Evolutionary conservation across 2,113 vertebrate genomes (phyloP).

Genomic region (Lampris incognitus): DNA sequence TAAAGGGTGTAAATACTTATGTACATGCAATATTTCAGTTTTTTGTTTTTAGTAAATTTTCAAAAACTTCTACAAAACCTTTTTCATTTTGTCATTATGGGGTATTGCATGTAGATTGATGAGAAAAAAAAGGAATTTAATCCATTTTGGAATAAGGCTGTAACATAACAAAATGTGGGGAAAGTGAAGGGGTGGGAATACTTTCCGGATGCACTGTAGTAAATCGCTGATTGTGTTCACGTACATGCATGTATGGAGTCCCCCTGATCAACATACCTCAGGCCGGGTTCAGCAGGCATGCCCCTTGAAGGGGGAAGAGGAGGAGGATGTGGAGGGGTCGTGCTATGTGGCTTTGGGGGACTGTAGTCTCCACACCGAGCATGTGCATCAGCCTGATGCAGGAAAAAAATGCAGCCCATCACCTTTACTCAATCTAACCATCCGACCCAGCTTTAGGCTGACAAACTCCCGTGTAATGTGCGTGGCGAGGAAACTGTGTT

Average conservation of each 20-base stretch:
- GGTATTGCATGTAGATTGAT: too few species aligned
- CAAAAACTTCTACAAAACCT: too few species aligned
- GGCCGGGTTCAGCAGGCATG: slow-evolving; percentile 93
- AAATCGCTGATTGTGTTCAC: slow-evolving; percentile 2
- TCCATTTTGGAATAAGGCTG: too few species aligned
- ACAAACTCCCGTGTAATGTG: slow-evolving; percentile 51
- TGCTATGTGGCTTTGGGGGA: slow-evolving; percentile 62
- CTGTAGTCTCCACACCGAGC: slow-evolving; percentile 65
- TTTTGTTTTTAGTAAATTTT: too few species aligned
- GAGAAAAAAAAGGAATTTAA: too few species aligned
- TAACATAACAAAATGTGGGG: too few species aligned
- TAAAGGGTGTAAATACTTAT: too few species aligned
- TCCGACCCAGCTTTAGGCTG: slow-evolving; percentile 38
- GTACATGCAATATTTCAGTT: too few species aligned
- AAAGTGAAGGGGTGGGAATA: too few species aligned
- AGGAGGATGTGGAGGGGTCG: slow-evolving; percentile 44
- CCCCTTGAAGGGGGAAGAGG: slow-evolving; percentile 75
- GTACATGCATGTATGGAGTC: not conserved
- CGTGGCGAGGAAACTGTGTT: slow-evolving; percentile 53
- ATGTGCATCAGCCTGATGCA: slow-evolving; percentile 71
- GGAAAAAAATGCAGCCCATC: slow-evolving; percentile 64
- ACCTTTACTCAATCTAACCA: slow-evolving; percentile 61
- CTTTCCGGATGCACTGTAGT: too few species aligned
- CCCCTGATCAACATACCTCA: slow-evolving; percentile 83
- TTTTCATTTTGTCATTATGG: too few species aligned